Evolutionary conservation across 2,888 invertebrate species (phyloP).

Genomic region (Cryptocephalus moraei): DNA sequence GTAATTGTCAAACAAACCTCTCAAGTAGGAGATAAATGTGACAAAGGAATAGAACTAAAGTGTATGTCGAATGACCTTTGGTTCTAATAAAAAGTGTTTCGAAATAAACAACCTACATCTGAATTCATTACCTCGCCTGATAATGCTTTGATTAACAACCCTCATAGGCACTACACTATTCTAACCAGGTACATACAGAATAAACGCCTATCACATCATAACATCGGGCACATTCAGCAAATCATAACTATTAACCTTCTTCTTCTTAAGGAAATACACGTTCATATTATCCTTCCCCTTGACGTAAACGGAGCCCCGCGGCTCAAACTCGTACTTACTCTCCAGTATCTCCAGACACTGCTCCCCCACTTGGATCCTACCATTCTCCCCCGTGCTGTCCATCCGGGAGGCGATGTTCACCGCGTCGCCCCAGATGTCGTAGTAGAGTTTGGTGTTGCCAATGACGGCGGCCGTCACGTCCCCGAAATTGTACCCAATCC

Average conservation of each 20-base stretch:
- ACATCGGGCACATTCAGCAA: slow-evolving; percentile 17
- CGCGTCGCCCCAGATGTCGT: slow-evolving; percentile 98
- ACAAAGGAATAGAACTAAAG: too few species aligned
- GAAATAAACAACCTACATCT: too few species aligned
- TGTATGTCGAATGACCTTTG: too few species aligned
- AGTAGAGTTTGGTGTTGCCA: slow-evolving; percentile 90
- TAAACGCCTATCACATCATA: slow-evolving; percentile 8
- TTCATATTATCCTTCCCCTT: slow-evolving; percentile 96
- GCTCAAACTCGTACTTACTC: slow-evolving; percentile 74
- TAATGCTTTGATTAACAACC: too few species aligned
- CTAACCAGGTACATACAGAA: too few species aligned
- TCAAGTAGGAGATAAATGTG: too few species aligned
- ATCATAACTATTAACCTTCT: slow-evolving; percentile 31
- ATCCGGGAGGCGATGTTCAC: slow-evolving; percentile 95
- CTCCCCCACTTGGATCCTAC: slow-evolving; percentile 74
- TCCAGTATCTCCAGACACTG: slow-evolving; percentile 61
- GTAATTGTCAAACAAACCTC: too few species aligned
- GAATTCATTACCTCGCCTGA: too few species aligned
- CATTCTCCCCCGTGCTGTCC: slow-evolving; percentile 90
- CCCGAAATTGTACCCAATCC: slow-evolving; percentile 86
- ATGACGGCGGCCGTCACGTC: slow-evolving; percentile 96
- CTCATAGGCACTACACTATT: too few species aligned
- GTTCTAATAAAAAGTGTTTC: too few species aligned
- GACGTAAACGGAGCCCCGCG: slow-evolving; percentile 87
- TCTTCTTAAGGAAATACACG: slow-evolving; percentile 63